Conservation (phyloP, 2,113 vertebrate species). For the Aspiorhynchus laticeps region DNA sequence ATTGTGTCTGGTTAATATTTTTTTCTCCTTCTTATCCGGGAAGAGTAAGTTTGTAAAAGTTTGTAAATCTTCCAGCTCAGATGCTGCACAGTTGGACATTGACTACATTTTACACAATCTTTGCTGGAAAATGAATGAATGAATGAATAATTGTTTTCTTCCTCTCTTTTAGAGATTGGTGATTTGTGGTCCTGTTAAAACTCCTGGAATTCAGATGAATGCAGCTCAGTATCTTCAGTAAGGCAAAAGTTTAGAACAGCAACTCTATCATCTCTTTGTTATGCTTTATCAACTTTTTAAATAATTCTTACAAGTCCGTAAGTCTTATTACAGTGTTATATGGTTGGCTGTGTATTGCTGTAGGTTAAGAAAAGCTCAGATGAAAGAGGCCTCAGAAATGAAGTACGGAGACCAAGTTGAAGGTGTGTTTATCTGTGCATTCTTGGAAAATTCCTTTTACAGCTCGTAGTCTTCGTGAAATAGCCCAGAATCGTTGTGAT, state of each 20-base stretch:
- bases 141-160: background rate
- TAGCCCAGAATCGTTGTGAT: background rate
- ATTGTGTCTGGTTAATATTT: background rate
- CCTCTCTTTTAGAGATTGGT: conserved; percentile 48
- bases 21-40: background rate
- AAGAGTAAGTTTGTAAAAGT: background rate
- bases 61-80: background rate
- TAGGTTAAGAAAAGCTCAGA: conserved; percentile 83
- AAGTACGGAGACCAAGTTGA: conserved; percentile 87
- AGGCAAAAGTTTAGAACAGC: conserved; percentile 14
- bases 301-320: background rate
- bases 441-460: background rate
- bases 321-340: background rate
- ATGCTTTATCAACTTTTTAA: background rate
- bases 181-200: conserved; percentile 59
- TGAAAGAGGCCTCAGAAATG: conserved; percentile 88
- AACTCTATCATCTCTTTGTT: too few species aligned
- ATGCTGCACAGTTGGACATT: background rate
- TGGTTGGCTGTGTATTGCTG: background rate
- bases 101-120: background rate
- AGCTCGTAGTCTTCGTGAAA: background rate
- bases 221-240: conserved; percentile 60
- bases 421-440: conserved; percentile 67
- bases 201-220: conserved; percentile 51
- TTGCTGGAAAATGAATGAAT: background rate